phyloP scores from a whole-genome alignment of 2,888 invertebrate genomes.

The Serrognathus titanus region DNA sequence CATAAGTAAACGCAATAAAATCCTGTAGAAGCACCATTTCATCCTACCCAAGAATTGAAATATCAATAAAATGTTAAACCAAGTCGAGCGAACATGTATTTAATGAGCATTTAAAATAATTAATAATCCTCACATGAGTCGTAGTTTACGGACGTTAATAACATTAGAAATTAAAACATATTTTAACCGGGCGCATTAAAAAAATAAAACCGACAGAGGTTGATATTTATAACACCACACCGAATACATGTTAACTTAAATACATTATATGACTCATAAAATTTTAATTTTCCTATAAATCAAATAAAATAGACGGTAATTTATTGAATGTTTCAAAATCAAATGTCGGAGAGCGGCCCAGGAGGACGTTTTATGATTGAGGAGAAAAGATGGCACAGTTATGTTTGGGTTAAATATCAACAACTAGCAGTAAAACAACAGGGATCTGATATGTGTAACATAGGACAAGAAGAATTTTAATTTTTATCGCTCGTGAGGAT shows the following conservation, averaged over 20 bases:
- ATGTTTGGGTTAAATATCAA: conserved; percentile 27
- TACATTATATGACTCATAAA: conserved; percentile 16
- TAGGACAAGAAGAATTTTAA: conserved; percentile 31
- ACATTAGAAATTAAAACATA: no score
- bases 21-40: no score
- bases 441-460: conserved; percentile 33
- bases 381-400: conserved; percentile 21
- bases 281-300: conserved; percentile 23
- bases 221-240: conserved; percentile 12
- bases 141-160: no score
- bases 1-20: no score
- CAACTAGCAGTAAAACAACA: conserved; percentile 27
- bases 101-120: no score
- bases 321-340: conserved; percentile 19
- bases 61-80: no score
- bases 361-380: conserved; percentile 25
- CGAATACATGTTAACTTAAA: conserved; percentile 9
- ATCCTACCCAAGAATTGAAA: no score
- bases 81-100: no score
- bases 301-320: conserved; percentile 15
- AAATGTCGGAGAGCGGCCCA: conserved; percentile 6
- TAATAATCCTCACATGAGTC: no score
- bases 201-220: conserved; percentile 4
- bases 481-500: conserved; percentile 29
- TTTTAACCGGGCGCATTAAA: no score